These are phyloP conservation scores for Periphyllus acericola DNA, from an alignment of 2,888 invertebrate genomes.

Conservation along the genomic window DNA sequence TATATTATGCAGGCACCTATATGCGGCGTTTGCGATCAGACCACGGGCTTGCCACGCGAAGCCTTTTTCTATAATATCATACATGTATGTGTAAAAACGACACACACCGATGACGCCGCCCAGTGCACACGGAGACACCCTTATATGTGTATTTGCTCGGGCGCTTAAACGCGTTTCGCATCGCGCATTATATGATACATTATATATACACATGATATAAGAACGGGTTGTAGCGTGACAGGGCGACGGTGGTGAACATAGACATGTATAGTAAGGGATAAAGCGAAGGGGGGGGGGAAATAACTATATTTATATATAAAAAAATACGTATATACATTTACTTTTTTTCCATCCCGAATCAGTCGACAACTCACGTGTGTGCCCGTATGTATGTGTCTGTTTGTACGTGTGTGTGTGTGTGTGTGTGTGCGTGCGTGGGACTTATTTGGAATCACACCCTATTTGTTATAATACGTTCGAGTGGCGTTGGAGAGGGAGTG, in stretches of 20 bases:
- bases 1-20: too few relatives aligned
- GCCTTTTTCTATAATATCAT: not conserved
- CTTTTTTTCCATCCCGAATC: slow-evolving; percentile 1
- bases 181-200: not conserved
- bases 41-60: not conserved
- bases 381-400: not conserved
- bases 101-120: not conserved
- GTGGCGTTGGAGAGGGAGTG: not conserved
- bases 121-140: not conserved
- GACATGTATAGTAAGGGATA: not conserved
- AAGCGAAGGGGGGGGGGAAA: not conserved
- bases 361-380: not conserved
- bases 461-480: slow-evolving; percentile 16
- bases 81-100: not conserved
- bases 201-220: not conserved
- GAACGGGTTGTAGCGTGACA: not conserved
- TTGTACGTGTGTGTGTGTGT: not conserved
- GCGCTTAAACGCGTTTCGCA: slow-evolving; percentile 17
- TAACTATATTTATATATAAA: not conserved
- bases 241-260: not conserved
- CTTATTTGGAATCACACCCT: slow-evolving; percentile 31
- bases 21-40: not conserved
- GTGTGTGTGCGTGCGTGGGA: not conserved
- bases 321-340: not conserved
- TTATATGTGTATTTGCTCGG: not conserved